A percentile compares a stretch with the other conserved stretches of the same genome.
phyloP scores from a whole-genome alignment of 2,888 invertebrate genomes.

The Trachelus troglodyta region DNA sequence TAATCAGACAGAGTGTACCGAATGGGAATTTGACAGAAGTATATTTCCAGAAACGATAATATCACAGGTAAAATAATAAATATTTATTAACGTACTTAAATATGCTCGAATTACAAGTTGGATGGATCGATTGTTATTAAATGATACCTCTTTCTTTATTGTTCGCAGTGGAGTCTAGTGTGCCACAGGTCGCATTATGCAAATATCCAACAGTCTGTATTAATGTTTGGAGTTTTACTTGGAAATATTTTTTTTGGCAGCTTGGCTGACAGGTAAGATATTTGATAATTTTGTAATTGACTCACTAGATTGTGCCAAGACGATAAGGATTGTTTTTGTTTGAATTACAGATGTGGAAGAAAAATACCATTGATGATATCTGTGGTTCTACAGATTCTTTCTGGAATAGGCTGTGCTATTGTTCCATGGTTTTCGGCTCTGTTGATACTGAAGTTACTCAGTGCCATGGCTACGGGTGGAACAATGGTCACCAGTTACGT shows the following conservation, averaged over 20 bases:
- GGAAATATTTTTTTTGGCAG: conserved; percentile 82
- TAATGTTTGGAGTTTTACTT: conserved; percentile 82
- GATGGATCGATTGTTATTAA: neutral
- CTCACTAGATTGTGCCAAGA: conserved; percentile 17
- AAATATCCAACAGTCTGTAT: conserved; percentile 80
- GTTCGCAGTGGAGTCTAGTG: conserved; percentile 77
- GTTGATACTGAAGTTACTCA: conserved; percentile 76
- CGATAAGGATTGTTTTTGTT: conserved; percentile 19
- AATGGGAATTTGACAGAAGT: conserved; percentile 73
- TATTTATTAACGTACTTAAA: neutral
- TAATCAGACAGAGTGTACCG: conserved; percentile 68
- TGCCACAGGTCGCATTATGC: conserved; percentile 76
- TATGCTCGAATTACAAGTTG: neutral
- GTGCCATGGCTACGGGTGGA: conserved; percentile 83
- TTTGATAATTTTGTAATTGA: neutral
- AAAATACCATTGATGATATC: conserved; percentile 79
- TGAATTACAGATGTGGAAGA: conserved; percentile 76
- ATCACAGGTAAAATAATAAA: conserved; percentile 65
- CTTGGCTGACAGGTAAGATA: conserved; percentile 78
- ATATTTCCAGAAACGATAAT: conserved; percentile 79
- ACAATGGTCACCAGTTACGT: conserved; percentile 81
- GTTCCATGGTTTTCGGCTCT: conserved; percentile 76
- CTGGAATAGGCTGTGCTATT: conserved; percentile 78
- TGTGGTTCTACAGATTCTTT: conserved; percentile 78
- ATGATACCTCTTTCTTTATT: neutral